A percentile compares a stretch with the other conserved stretches of the same genome.
These are phyloP conservation scores for Limosa lapponica DNA, from an alignment of 2,797 vertebrate genomes.

Conservation along the genomic window DNA sequence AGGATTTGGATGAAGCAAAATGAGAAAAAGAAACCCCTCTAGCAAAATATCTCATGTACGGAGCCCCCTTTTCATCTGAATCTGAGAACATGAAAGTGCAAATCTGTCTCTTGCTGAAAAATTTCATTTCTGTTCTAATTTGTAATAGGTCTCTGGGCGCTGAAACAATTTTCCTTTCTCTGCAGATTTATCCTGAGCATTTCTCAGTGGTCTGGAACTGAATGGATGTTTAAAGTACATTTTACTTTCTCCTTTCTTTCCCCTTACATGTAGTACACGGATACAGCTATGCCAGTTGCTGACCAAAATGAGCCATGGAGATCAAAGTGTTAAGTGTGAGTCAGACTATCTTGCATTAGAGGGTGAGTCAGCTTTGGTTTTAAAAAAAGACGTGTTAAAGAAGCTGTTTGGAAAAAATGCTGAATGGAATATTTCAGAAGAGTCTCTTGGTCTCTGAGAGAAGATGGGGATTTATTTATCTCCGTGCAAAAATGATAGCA, in stretches of 20 bases:
- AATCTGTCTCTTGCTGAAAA: conserved; percentile 37
- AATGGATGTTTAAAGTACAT: neutral
- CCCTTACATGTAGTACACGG: neutral
- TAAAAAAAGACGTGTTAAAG: conserved; percentile 41
- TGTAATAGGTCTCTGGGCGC: neutral
- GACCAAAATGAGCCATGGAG: conserved; percentile 1
- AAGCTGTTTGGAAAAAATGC: conserved; percentile 72
- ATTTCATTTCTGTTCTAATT: conserved; percentile 51
- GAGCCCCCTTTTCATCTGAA: neutral
- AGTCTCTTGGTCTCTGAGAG: neutral
- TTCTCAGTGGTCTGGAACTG: neutral
- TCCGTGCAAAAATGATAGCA: neutral
- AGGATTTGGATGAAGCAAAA: conserved; percentile 21
- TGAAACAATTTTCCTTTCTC: conserved; percentile 19
- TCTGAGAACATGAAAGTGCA: neutral
- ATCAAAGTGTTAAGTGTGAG: conserved; percentile 70
- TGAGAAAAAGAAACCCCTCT: conserved; percentile 40
- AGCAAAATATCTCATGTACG: neutral
- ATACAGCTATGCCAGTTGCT: neutral
- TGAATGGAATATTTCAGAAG: conserved; percentile 72
- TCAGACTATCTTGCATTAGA: conserved; percentile 67
- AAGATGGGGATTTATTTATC: conserved; percentile 4
- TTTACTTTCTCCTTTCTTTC: neutral
- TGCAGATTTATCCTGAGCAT: neutral
- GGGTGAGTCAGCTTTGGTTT: conserved; percentile 72